phyloP scores from a whole-genome alignment of 2,888 invertebrate species.

The Pterostichus madidus region DNA sequence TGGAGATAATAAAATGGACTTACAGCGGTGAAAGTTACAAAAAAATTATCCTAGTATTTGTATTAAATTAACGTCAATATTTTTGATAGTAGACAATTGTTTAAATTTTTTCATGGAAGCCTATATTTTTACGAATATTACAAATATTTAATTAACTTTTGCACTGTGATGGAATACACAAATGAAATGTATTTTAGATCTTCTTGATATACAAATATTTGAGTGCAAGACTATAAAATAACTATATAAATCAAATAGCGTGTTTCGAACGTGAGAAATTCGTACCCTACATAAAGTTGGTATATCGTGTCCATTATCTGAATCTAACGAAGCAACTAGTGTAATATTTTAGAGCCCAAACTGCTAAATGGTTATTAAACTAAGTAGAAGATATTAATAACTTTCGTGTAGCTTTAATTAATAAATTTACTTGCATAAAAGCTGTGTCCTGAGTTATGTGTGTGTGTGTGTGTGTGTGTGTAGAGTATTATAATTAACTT shows the following conservation, averaged over 20 bases:
- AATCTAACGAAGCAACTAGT: conserved; percentile 42
- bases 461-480: conserved; percentile 47
- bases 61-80: too few species aligned
- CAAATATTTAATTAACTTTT: too few species aligned
- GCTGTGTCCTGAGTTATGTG: conserved; percentile 18
- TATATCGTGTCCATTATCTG: conserved; percentile 20
- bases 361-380: conserved; percentile 37
- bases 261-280: neutral
- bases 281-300: conserved; percentile 2
- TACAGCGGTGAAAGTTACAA: too few species aligned
- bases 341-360: conserved; percentile 7
- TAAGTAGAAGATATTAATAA: conserved; percentile 43
- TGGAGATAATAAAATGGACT: too few species aligned
- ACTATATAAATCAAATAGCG: conserved; percentile 27
- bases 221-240: too few species aligned
- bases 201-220: too few species aligned
- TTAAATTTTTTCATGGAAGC: too few species aligned
- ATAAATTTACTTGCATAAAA: conserved; percentile 34
- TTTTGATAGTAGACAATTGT: too few species aligned
- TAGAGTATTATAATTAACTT: conserved; percentile 73
- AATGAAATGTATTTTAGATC: too few species aligned
- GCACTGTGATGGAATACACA: too few species aligned
- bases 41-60: too few species aligned
- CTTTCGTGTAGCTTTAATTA: conserved; percentile 37
- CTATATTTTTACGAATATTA: too few species aligned